These are phyloP conservation scores for Drosophila leonis DNA, from an alignment of 2,888 invertebrate genomes.

Conservation along the genomic window DNA sequence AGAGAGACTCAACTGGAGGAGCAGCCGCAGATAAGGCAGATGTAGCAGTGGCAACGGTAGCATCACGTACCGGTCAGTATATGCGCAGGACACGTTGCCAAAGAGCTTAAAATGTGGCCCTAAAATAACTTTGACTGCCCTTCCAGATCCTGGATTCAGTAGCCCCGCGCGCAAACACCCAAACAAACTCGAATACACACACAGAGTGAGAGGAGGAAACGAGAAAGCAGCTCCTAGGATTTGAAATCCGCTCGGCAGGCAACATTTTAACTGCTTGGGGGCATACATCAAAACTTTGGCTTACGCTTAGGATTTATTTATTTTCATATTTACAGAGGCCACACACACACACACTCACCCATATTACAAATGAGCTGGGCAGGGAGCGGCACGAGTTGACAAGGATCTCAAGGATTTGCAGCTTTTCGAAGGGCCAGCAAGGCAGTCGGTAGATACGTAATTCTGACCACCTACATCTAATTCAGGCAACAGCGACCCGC, in stretches of 20 bases:
- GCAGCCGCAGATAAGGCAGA: conserved; percentile 68
- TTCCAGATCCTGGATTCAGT: conserved; percentile 50
- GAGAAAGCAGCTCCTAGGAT: conserved; percentile 63
- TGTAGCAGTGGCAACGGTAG: conserved; percentile 35
- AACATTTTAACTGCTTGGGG: conserved; percentile 78
- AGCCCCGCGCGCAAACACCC: conserved; percentile 33
- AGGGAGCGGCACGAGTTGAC: conserved; percentile 46
- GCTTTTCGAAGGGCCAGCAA: conserved; percentile 53
- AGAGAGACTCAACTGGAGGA: conserved; percentile 54
- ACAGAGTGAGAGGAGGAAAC: background rate
- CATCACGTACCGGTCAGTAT: conserved; percentile 60
- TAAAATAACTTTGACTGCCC: conserved; percentile 78
- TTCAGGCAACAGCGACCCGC: conserved; percentile 52
- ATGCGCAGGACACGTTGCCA: conserved; percentile 76
- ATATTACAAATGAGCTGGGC: conserved; percentile 53
- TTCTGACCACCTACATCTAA: conserved; percentile 72
- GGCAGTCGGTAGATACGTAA: conserved; percentile 35
- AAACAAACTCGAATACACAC: conserved; percentile 32
- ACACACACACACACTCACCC: conserved; percentile 39
- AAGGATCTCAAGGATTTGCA: conserved; percentile 83
- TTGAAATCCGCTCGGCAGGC: conserved; percentile 65
- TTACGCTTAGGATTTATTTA: conserved; percentile 82
- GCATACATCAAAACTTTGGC: conserved; percentile 82
- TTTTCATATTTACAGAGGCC: conserved; percentile 80
- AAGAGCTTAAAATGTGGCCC: conserved; percentile 80